These are phyloP conservation scores for Epicauta chinensis DNA, from an alignment of 1,140 invertebrate species.

Conservation along the genomic window DNA sequence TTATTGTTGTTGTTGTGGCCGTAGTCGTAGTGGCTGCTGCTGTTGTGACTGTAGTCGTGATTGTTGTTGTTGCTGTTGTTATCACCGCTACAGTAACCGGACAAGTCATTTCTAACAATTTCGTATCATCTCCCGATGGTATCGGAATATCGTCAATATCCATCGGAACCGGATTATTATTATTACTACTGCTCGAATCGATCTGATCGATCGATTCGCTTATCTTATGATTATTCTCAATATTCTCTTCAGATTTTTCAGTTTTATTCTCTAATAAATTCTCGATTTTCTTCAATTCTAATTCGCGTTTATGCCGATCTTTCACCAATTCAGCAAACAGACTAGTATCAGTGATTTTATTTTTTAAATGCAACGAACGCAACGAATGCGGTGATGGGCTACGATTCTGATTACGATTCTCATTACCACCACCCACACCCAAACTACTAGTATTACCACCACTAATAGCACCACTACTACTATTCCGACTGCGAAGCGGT, in stretches of 20 bases:
- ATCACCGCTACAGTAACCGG: constrained; percentile 6
- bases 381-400: constrained; percentile 41
- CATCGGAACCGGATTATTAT: constrained; percentile 30
- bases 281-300: constrained; percentile 62
- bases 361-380: constrained; percentile 37
- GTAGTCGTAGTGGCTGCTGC: neutral
- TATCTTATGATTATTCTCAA: neutral
- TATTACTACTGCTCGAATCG: constrained; percentile 12
- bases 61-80: constrained; percentile 1
- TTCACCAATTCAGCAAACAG: constrained; percentile 83
- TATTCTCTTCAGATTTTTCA: constrained; percentile 11
- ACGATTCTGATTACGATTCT: constrained; percentile 24
- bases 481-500: constrained; percentile 29
- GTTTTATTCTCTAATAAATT: constrained; percentile 53
- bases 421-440: constrained; percentile 36
- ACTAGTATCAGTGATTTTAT: constrained; percentile 70
- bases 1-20: neutral
- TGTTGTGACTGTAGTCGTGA: constrained; percentile 7
- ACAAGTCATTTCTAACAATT: constrained; percentile 24
- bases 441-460: constrained; percentile 34
- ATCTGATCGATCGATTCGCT: neutral
- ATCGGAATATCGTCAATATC: constrained; percentile 40
- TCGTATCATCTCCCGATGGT: constrained; percentile 24
- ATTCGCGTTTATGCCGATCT: constrained; percentile 70
- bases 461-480: constrained; percentile 26